Evolutionary conservation across 2,888 invertebrate genomes (phyloP).

Genomic region (Cosmia pyralina): DNA sequence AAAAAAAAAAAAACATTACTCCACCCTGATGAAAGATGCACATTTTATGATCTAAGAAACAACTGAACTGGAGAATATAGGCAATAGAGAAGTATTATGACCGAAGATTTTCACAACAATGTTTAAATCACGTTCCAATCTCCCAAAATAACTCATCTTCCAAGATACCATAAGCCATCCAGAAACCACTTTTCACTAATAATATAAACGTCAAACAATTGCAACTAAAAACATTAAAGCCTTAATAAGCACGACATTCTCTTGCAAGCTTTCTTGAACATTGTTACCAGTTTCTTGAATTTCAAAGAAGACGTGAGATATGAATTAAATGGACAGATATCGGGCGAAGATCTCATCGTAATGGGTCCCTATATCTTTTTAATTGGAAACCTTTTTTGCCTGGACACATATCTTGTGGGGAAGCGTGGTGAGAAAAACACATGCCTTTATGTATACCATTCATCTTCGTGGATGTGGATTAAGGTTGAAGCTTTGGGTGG

Average conservation of each 20-base stretch:
- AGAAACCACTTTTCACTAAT: slow-evolving; percentile 9
- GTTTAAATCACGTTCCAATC: neutral
- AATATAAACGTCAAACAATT: slow-evolving; percentile 40
- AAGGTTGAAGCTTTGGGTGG: slow-evolving; percentile 49
- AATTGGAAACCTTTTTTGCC: slow-evolving; percentile 86
- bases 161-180: slow-evolving; percentile 16
- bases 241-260: slow-evolving; percentile 46
- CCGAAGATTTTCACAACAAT: neutral
- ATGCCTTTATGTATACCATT: slow-evolving; percentile 83
- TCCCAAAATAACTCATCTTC: neutral
- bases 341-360: slow-evolving; percentile 75
- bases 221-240: slow-evolving; percentile 21
- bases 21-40: neutral
- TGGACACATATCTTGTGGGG: slow-evolving; percentile 74
- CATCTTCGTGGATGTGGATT: slow-evolving; percentile 73
- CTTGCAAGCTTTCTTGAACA: slow-evolving; percentile 42
- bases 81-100: neutral
- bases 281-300: slow-evolving; percentile 69
- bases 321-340: slow-evolving; percentile 84
- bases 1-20: neutral
- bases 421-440: slow-evolving; percentile 85
- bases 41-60: too few species aligned
- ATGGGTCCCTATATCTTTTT: slow-evolving; percentile 85
- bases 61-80: neutral
- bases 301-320: slow-evolving; percentile 83